A percentile compares a stretch with the other conserved stretches of the same genome.
These are phyloP conservation scores for Grammomys surdaster DNA, from an alignment of 2,113 vertebrate genomes.

Conservation along the genomic window DNA sequence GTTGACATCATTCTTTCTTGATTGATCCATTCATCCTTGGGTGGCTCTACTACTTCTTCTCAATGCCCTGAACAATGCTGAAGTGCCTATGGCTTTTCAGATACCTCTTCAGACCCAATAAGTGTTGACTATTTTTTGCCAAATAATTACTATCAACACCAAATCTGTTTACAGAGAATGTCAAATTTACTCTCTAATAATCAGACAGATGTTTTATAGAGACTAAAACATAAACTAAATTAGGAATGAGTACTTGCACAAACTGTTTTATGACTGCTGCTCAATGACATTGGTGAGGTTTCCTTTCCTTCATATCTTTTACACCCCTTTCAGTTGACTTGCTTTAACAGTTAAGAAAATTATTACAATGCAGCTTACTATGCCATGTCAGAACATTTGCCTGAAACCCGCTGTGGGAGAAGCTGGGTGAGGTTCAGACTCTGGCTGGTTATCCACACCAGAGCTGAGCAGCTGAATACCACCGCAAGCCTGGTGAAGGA, in stretches of 20 bases:
- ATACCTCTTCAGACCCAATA: background rate
- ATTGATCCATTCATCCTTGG: background rate
- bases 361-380: background rate
- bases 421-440: background rate
- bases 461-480: background rate
- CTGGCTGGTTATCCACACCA: background rate
- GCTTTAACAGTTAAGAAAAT: slow-evolving; percentile 36
- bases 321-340: background rate
- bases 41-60: background rate
- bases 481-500: background rate
- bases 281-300: background rate
- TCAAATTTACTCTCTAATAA: slow-evolving; percentile 26
- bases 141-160: slow-evolving; percentile 33
- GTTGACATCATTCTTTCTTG: background rate
- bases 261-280: background rate
- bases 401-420: background rate
- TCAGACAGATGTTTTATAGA: background rate
- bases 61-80: background rate
- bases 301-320: background rate
- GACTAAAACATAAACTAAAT: slow-evolving; percentile 25
- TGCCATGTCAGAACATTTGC: background rate
- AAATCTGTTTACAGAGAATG: slow-evolving; percentile 33
- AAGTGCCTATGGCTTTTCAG: background rate
- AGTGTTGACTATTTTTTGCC: background rate
- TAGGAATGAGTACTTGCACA: background rate